These are phyloP conservation scores for Xyrauchen texanus DNA, from an alignment of 2,113 vertebrate genomes.

Conservation along the genomic window DNA sequence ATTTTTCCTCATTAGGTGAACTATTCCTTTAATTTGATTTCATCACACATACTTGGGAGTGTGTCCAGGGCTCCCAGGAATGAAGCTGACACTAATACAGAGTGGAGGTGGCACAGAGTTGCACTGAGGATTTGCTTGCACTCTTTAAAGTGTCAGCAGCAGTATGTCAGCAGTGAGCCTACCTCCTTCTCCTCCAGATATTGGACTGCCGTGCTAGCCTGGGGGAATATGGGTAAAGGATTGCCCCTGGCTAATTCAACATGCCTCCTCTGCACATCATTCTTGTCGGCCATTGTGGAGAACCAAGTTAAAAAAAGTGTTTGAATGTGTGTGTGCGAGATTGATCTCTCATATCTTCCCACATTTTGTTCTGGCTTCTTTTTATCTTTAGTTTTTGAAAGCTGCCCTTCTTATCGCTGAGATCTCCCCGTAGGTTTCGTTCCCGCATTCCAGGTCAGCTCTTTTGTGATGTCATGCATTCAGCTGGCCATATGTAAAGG, in stretches of 20 bases:
- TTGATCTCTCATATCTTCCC: neutral
- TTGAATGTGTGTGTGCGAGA: neutral
- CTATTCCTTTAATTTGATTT: too few relatives aligned
- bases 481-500: constrained; percentile 53
- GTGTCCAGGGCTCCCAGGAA: constrained; percentile 44
- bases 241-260: constrained; percentile 64
- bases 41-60: neutral
- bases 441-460: constrained; percentile 52
- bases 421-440: constrained; percentile 38
- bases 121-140: constrained; percentile 61
- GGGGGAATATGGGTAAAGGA: constrained; percentile 49
- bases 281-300: constrained; percentile 56
- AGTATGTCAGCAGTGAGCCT: constrained; percentile 48
- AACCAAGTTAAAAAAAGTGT: constrained; percentile 27
- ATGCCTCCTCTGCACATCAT: constrained; percentile 53
- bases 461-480: constrained; percentile 49
- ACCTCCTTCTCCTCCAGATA: constrained; percentile 61
- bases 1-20: too few relatives aligned
- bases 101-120: constrained; percentile 53
- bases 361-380: neutral
- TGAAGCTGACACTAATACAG: constrained; percentile 58
- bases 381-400: constrained; percentile 32
- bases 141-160: constrained; percentile 76
- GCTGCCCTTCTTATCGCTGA: constrained; percentile 14
- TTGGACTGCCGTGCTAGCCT: constrained; percentile 65